Evolutionary conservation across 2,113 vertebrate species (phyloP), one percentile per base, ranked within the genome.

Genomic region (Anarrhichthys ocellatus): DNA sequence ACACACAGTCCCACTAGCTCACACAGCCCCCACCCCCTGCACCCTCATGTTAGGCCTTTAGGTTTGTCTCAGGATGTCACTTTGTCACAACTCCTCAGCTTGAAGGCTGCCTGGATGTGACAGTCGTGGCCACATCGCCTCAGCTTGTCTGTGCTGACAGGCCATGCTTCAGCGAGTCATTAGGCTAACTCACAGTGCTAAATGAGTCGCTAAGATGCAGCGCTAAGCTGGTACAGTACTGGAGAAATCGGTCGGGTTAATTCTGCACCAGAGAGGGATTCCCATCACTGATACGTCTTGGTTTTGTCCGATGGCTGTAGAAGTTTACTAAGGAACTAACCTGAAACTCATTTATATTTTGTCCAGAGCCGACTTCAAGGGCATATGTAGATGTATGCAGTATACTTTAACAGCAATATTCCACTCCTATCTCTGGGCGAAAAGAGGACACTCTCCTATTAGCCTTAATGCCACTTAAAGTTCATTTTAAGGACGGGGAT

Each of bases 81-180:
- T 91, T 88, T 91, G 88, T 92, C 92, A 91, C 90, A 90, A 83
- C 81, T 83, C 84, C 78, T 93, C 91, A 89, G 86, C 88, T 88
- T 92, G 86, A 93, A 81, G 73, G 80, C 88, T 90, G 88, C 78
- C 91, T 86, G 74, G 87, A 93, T 89, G 85, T 92, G 93, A 92
- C 93, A 93, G 85, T 82, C 86, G 64, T 93, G 81, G 83, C 90
- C 85, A 50, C 87, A 63, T 76, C 54, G 85, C 80, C 88, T 90
- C 81, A 80, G 83, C 87, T 88, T 66, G 83, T 94, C 88, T 82
- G 83, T 14, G 50, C 62, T 92, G 91, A 91, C 92, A 90, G 88
- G 86, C 82, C 81, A 89, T 63, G 90, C 89, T 87, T 87, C 86
- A 89, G 81, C 75, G 48, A 90, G 81, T 92, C 90, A 90, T 92